Conservation (phyloP, 2,888 invertebrate species). For the Colletes collaris region DNA sequence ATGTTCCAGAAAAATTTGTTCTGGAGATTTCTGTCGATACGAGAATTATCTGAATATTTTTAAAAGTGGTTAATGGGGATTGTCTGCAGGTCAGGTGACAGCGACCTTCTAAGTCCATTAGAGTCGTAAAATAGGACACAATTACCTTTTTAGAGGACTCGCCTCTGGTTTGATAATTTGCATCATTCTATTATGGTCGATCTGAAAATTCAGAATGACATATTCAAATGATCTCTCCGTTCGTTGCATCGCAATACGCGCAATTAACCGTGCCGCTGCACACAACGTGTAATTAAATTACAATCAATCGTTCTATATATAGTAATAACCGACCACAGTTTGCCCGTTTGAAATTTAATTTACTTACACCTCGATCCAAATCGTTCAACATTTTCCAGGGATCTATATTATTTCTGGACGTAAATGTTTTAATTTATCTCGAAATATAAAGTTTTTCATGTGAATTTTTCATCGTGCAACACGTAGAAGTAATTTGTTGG, state of each 20-base stretch:
- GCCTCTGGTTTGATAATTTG: slow-evolving; percentile 1
- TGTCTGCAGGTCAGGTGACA: slow-evolving; percentile 18
- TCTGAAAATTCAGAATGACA: slow-evolving; percentile 7
- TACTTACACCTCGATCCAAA: not conserved
- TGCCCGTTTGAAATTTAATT: not conserved
- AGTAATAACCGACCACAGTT: not conserved
- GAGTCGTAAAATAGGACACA: slow-evolving; percentile 27
- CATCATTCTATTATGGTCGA: slow-evolving; percentile 1
- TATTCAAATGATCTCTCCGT: slow-evolving; percentile 3
- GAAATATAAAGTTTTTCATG: no score
- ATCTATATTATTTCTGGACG: not conserved
- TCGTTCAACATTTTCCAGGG: not conserved
- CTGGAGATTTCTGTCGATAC: no score
- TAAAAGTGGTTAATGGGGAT: slow-evolving; percentile 13
- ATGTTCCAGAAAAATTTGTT: no score
- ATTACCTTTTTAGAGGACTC: slow-evolving; percentile 33
- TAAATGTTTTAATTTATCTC: no score
- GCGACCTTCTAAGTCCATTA: slow-evolving; percentile 26
- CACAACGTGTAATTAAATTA: slow-evolving; percentile 9
- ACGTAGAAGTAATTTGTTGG: no score
- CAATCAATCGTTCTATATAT: not conserved
- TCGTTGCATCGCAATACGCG: not conserved
- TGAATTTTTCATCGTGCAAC: no score
- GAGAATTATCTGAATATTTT: not conserved
- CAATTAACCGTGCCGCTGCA: not conserved